These are phyloP conservation scores for Lophura nycthemera DNA, from an alignment of 2,113 vertebrate genomes.

Conservation along the genomic window DNA sequence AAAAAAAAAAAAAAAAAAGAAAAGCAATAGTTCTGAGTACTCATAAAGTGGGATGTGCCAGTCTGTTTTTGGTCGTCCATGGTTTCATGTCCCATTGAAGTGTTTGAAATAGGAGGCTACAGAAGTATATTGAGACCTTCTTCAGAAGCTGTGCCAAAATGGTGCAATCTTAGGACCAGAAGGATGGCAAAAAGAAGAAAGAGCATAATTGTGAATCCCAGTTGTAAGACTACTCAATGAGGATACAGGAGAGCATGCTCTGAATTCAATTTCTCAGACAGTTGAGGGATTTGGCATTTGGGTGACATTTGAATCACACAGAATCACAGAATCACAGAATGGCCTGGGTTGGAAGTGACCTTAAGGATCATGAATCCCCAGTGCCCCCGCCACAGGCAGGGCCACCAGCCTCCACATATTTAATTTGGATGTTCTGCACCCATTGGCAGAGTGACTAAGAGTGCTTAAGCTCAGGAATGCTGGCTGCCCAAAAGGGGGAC, in stretches of 20 bases:
- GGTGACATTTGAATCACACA: neutral
- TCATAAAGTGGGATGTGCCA: neutral
- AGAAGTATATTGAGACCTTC: neutral
- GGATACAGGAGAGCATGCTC: accelerated
- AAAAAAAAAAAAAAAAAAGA: neutral
- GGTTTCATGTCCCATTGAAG: neutral
- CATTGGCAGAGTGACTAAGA: neutral
- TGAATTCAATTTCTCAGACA: neutral
- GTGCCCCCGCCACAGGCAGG: too few species aligned
- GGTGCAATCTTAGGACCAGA: neutral
- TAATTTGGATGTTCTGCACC: neutral
- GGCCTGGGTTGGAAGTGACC: too few species aligned
- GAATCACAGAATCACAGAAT: too few species aligned
- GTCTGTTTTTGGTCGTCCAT: neutral
- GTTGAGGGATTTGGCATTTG: neutral
- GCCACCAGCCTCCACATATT: too few species aligned
- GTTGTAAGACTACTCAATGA: neutral
- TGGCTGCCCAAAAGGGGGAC: neutral
- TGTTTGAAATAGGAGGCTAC: neutral
- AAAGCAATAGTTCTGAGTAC: neutral
- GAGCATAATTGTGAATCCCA: neutral
- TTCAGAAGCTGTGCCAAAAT: neutral
- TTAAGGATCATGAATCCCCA: too few species aligned
- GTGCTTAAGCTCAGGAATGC: neutral
- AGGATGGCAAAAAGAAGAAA: neutral